phyloP scores from a whole-genome alignment of 2,888 invertebrate species.

The Hermaeophaga mercurialis region DNA sequence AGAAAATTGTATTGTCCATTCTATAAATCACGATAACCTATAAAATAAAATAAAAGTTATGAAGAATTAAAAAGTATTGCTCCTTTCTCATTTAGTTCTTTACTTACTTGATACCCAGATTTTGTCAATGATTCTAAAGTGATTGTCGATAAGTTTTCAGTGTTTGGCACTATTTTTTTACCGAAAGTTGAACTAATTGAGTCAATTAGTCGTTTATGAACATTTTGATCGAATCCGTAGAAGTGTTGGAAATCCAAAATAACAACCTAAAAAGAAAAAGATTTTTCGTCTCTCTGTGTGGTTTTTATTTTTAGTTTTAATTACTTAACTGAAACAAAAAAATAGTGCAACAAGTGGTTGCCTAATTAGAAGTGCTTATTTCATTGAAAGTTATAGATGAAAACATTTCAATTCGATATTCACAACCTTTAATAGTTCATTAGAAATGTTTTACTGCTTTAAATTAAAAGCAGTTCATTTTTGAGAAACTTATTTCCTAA shows the following conservation, averaged over 20 bases:
- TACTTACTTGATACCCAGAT: slow-evolving; percentile 64
- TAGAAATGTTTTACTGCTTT: too few relatives aligned
- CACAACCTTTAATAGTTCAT: too few relatives aligned
- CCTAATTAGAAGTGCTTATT: too few relatives aligned
- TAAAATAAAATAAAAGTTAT: slow-evolving; percentile 27
- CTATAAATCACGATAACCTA: slow-evolving; percentile 61
- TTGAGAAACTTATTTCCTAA: too few relatives aligned
- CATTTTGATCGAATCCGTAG: slow-evolving; percentile 68
- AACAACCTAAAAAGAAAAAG: slow-evolving; percentile 62
- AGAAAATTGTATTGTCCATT: slow-evolving; percentile 58
- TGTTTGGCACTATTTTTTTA: slow-evolving; percentile 66
- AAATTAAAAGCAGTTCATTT: too few relatives aligned
- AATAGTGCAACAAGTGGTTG: too few relatives aligned
- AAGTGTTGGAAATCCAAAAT: slow-evolving; percentile 87
- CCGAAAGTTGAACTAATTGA: slow-evolving; percentile 65
- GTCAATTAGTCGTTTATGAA: slow-evolving; percentile 70
- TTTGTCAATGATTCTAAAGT: slow-evolving; percentile 67
- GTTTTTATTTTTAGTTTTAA: too few relatives aligned
- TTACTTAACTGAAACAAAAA: too few relatives aligned
- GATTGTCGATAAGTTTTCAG: slow-evolving; percentile 61
- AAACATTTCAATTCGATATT: too few relatives aligned
- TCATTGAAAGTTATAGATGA: too few relatives aligned
- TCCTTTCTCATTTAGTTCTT: neutral
- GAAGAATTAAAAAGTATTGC: too few relatives aligned
- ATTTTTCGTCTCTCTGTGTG: too few relatives aligned